Evolutionary conservation across 1,140 invertebrate species (phyloP).

Genomic region (Tyrophagus putrescentiae): DNA sequence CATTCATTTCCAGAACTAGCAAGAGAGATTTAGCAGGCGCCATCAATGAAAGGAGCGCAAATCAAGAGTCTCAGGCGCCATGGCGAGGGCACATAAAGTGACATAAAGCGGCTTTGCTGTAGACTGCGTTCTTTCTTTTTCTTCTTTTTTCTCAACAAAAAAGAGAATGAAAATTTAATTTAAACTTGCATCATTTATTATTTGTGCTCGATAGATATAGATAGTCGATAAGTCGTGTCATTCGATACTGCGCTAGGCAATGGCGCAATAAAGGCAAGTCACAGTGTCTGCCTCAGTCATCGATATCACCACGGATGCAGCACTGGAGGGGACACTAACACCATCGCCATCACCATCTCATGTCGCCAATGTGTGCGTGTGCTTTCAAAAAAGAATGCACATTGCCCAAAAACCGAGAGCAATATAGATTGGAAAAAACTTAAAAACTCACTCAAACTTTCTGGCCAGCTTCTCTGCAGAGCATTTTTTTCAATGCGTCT

Average conservation of each 20-base stretch:
- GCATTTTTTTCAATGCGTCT: neutral
- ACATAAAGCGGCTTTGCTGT: too few relatives aligned
- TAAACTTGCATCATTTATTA: slow-evolving; percentile 14
- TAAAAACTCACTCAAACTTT: too few relatives aligned
- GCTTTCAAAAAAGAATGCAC: slow-evolving; percentile 7
- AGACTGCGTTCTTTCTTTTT: too few relatives aligned
- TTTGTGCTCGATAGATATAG: slow-evolving; percentile 11
- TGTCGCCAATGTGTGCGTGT: neutral
- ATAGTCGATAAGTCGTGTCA: slow-evolving; percentile 15
- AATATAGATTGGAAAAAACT: too few relatives aligned
- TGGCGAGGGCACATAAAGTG: too few relatives aligned
- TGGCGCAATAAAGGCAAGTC: neutral
- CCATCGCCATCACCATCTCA: neutral
- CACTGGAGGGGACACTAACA: neutral
- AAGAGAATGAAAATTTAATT: slow-evolving; percentile 3
- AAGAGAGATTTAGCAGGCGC: neutral
- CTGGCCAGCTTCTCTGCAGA: too few relatives aligned
- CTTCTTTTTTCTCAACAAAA: too few relatives aligned
- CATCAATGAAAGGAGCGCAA: neutral
- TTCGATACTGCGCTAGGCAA: neutral
- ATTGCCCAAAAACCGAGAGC: neutral
- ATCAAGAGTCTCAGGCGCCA: neutral
- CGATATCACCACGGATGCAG: neutral
- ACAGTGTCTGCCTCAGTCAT: too few relatives aligned
- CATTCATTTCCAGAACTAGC: too few relatives aligned